These are phyloP conservation scores for Molossus molossus DNA, from an alignment of 2,797 vertebrate species.

Conservation along the genomic window DNA sequence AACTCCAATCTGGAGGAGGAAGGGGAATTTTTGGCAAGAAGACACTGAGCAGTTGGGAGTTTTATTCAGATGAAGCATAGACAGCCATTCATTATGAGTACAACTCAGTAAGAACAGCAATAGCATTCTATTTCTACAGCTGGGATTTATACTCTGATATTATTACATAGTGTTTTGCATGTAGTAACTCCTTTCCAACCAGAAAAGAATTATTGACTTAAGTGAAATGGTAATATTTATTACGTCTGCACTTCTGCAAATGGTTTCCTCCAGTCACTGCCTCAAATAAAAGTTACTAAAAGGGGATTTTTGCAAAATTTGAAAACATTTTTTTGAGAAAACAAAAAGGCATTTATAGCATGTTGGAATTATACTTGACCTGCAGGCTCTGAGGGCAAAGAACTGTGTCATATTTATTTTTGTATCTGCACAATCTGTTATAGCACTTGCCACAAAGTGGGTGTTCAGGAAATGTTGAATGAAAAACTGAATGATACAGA, in stretches of 20 bases:
- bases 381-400: constrained; percentile 14
- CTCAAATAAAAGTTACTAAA: constrained; percentile 61
- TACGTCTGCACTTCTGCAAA: constrained; percentile 36
- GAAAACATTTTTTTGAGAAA: constrained; percentile 63
- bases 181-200: constrained; percentile 44
- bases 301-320: constrained; percentile 51
- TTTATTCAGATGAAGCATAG: constrained; percentile 91
- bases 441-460: constrained; percentile 49
- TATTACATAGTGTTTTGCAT: constrained; percentile 71
- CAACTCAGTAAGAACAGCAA: constrained; percentile 86
- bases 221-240: constrained; percentile 65
- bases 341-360: background rate
- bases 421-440: background rate
- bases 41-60: constrained; percentile 88
- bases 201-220: constrained; percentile 69
- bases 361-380: constrained; percentile 50
- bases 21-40: constrained; percentile 89
- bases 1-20: constrained; percentile 89
- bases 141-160: constrained; percentile 86
- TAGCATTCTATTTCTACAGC: constrained; percentile 89
- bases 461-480: constrained; percentile 48
- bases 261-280: constrained; percentile 50
- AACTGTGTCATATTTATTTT: background rate
- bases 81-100: constrained; percentile 89
- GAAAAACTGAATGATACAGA: background rate